These are phyloP conservation scores for Baryphthengus martii DNA, from an alignment of 2,113 vertebrate genomes.

Conservation along the genomic window DNA sequence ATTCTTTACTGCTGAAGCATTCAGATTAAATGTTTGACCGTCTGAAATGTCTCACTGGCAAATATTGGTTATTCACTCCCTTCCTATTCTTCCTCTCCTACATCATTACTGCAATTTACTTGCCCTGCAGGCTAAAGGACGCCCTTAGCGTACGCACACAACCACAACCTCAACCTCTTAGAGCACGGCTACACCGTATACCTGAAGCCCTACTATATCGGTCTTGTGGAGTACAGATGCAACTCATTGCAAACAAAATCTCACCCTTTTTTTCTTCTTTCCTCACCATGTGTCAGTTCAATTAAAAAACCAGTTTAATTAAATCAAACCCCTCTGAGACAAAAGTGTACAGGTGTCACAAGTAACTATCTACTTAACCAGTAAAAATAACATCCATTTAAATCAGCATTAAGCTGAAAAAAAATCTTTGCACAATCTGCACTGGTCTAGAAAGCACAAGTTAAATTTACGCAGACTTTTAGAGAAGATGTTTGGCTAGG, in stretches of 20 bases:
- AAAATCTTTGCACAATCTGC: not conserved
- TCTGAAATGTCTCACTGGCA: not conserved
- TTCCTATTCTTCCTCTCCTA: not conserved
- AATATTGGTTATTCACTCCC: not conserved
- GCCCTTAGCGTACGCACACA: not conserved
- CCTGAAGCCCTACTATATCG: not conserved
- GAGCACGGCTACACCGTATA: not conserved
- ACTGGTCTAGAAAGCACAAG: not conserved
- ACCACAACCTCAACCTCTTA: not conserved
- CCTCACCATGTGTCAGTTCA: fast-evolving
- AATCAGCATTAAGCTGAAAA: not conserved
- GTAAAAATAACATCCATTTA: not conserved
- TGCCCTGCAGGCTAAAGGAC: not conserved
- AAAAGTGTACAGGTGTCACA: not conserved
- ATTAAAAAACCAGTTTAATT: not conserved
- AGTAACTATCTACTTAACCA: not conserved
- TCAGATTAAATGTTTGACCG: not conserved
- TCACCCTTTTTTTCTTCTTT: not conserved
- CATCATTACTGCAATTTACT: not conserved
- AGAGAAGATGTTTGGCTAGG: not conserved
- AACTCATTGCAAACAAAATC: not conserved
- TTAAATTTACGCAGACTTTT: not conserved
- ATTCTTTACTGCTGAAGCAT: not conserved
- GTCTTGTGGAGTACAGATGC: not conserved
- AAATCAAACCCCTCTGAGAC: not conserved